Base-by-base conservation (phyloP, 35 echinoderm and acorn worm genomes). In the Holothuria glaberrima region DNA sequence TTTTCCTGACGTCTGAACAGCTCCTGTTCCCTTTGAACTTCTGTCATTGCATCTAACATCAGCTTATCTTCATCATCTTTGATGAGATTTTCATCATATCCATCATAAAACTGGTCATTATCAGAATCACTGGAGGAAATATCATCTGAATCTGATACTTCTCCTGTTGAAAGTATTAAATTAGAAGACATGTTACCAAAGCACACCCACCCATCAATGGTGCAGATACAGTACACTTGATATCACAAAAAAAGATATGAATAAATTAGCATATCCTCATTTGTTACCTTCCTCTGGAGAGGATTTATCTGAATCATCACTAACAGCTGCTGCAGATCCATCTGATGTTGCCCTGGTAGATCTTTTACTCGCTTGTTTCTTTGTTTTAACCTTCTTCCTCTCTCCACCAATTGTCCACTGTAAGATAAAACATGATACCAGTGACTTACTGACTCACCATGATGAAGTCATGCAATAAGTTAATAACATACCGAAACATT, bases 1-100 rank as follows among this genome's bases (percentile, higher is more conserved):
- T 99, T 99, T 60, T 99, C 97, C 26, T 89, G 83, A 28, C 97
- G 81, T 59, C 94, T 95, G 59, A 90, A 99, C 57, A 99, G 92
- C 65, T 95, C 97, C 61, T 95, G 93, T 89, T 99, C 97, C 91
- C 97, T 94, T 61, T 95, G 87, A 50, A 88, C 95, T 59, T 98
- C 97, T 68, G 97, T 99, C 97, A 99, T 95, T 58, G 91, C 46
- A 67, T 94, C 97, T 31, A 99, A 83, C 77, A 83, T 88, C 2
- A 83, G 91, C 35, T 84, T 95, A 44, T 99, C 97, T 61, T 95
- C 93, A 14, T 99, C 97, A 61, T 99, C 97, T 59, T 93, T 93
- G 32, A 95, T 95, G 50, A 93, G 88, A 71, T 99, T 92, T 50
- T 99, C 97, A 69, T 94, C 97, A 38, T 93, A 95, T 3, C 93